phyloP scores from a whole-genome alignment of 2,113 vertebrate genomes.

The Numenius arquata region DNA sequence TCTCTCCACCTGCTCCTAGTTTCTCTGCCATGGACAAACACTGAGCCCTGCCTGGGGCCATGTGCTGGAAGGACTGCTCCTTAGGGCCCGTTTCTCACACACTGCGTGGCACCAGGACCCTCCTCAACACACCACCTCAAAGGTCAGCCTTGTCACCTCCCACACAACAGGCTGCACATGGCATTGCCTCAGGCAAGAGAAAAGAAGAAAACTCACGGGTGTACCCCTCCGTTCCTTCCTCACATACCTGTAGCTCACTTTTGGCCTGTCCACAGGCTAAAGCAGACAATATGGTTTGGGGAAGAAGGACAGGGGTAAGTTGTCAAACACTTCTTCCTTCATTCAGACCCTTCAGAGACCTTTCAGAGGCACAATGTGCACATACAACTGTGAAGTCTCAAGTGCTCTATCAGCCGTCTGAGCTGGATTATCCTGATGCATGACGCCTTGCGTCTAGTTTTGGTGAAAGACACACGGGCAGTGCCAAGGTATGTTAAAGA shows the following conservation, averaged over 20 bases:
- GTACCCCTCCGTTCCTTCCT: not conserved
- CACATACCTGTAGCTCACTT: not conserved
- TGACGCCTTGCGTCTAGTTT: not conserved
- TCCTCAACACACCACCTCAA: not conserved
- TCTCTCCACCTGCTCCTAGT: not conserved
- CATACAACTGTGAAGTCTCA: not conserved
- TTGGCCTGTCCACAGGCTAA: no score
- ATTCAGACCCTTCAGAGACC: not conserved
- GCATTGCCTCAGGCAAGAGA: not conserved
- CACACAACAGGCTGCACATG: fast-evolving
- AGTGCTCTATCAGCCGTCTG: not conserved
- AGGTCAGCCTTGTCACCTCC: not conserved
- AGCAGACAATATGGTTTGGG: not conserved
- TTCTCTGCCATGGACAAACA: not conserved
- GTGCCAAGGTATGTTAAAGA: not conserved
- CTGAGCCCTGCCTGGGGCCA: not conserved
- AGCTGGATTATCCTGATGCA: not conserved
- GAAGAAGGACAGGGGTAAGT: not conserved
- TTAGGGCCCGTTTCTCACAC: not conserved
- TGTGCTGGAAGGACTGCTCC: not conserved
- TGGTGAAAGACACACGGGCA: not conserved
- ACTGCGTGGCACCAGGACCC: not conserved
- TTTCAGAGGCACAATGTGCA: no score
- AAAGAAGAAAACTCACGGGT: not conserved
- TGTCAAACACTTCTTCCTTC: not conserved